phyloP scores from a whole-genome alignment of 2,888 invertebrate genomes.

The Tanypteryx hageni region DNA sequence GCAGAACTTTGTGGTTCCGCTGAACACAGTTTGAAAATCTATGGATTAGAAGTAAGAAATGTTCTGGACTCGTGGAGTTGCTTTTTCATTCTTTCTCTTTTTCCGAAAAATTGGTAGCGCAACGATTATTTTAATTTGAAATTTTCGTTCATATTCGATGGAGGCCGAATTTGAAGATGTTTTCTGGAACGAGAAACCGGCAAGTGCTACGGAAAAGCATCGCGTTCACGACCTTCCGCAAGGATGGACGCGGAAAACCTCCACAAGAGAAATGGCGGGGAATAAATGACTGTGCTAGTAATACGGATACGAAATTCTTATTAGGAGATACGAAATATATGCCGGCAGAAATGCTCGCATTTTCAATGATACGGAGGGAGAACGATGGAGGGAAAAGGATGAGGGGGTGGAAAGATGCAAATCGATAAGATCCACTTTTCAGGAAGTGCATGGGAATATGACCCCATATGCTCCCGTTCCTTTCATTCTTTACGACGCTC shows the following conservation, averaged over 20 bases:
- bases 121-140: too few relatives aligned
- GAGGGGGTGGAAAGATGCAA: background rate
- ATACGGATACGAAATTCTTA: too few relatives aligned
- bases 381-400: background rate
- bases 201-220: background rate
- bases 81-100: too few relatives aligned
- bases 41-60: too few relatives aligned
- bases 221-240: background rate
- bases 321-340: background rate
- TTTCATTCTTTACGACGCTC: background rate
- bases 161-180: too few relatives aligned
- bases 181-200: too few relatives aligned
- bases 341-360: background rate
- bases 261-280: background rate
- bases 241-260: background rate
- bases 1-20: too few relatives aligned
- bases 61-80: too few relatives aligned
- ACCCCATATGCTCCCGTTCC: background rate
- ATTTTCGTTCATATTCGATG: too few relatives aligned
- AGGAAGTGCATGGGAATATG: background rate
- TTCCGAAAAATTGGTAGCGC: too few relatives aligned
- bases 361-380: background rate
- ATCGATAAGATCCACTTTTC: background rate
- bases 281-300: background rate
- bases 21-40: too few relatives aligned